These are phyloP conservation scores for Ectropis grisescens DNA, from an alignment of 1,140 invertebrate genomes.

Conservation along the genomic window DNA sequence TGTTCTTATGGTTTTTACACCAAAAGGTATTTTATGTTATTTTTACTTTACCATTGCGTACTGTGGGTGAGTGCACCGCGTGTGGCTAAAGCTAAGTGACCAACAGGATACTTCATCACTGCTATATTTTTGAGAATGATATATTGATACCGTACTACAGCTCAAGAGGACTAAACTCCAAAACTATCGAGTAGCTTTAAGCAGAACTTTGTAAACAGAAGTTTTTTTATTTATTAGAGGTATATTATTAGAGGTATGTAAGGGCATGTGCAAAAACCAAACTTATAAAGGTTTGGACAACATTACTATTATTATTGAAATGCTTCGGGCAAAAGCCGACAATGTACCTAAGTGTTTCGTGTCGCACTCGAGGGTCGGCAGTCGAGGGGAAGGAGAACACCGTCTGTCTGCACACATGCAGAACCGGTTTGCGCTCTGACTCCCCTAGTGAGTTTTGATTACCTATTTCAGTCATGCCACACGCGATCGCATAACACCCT, in stretches of 20 bases:
- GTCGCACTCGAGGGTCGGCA: conserved; percentile 56
- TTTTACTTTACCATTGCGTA: conserved; percentile 61
- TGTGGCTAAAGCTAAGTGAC: conserved; percentile 47
- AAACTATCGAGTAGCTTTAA: conserved; percentile 5
- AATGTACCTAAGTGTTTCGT: no score
- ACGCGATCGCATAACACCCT: conserved; percentile 50
- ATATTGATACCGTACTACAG: no score
- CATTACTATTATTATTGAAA: no score
- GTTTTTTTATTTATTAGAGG: not conserved
- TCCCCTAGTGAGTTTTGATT: conserved; percentile 50
- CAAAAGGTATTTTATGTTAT: conserved; percentile 69
- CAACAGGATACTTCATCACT: no score
- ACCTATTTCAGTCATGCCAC: conserved; percentile 50
- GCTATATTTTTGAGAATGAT: no score
- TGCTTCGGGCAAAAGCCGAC: conserved; percentile 57
- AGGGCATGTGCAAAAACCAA: no score
- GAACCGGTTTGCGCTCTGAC: conserved; percentile 63
- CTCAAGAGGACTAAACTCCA: no score
- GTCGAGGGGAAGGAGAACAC: conserved; percentile 53
- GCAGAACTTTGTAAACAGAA: conserved; percentile 10
- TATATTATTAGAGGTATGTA: no score
- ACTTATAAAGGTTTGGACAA: no score
- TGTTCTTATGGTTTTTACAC: conserved; percentile 70
- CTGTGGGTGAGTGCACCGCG: conserved; percentile 55
- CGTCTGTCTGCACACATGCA: conserved; percentile 67